Conservation (phyloP, 2,797 vertebrate genomes). For the Schizothorax lantsangensis region DNA sequence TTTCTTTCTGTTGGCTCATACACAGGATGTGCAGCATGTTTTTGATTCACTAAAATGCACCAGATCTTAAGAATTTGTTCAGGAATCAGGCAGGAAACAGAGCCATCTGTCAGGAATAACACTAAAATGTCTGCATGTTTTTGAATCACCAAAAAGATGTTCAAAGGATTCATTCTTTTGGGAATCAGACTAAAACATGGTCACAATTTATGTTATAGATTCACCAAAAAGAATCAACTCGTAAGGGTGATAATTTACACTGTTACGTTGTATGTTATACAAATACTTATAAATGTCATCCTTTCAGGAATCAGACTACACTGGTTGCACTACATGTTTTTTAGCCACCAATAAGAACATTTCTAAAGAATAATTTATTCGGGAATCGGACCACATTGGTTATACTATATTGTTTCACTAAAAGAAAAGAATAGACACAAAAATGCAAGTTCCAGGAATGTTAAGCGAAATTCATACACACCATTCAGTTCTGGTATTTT, state of each 20-base stretch:
- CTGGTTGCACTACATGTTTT: neutral
- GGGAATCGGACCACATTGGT: neutral
- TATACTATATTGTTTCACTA: neutral
- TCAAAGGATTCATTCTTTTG: neutral
- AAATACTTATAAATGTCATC: neutral
- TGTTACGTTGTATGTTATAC: neutral
- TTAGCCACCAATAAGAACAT: neutral
- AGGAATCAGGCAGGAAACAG: neutral
- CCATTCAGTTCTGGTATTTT: neutral
- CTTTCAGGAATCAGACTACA: neutral
- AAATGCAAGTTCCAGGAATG: neutral
- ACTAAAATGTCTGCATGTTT: neutral
- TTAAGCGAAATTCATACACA: neutral
- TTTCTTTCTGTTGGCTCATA: neutral
- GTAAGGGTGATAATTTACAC: neutral
- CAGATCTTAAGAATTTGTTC: neutral
- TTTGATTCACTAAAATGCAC: neutral
- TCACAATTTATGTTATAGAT: neutral
- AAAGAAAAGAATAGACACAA: neutral
- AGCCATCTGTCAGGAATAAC: neutral
- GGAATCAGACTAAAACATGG: neutral
- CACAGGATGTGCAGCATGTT: neutral
- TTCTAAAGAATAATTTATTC: neutral
- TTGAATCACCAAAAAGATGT: neutral
- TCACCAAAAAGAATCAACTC: neutral